Percentiles rank a stretch among this genome's conserved stretches.
phyloP scores from a whole-genome alignment of 2,113 vertebrate species.

The Ascaphus truei region DNA sequence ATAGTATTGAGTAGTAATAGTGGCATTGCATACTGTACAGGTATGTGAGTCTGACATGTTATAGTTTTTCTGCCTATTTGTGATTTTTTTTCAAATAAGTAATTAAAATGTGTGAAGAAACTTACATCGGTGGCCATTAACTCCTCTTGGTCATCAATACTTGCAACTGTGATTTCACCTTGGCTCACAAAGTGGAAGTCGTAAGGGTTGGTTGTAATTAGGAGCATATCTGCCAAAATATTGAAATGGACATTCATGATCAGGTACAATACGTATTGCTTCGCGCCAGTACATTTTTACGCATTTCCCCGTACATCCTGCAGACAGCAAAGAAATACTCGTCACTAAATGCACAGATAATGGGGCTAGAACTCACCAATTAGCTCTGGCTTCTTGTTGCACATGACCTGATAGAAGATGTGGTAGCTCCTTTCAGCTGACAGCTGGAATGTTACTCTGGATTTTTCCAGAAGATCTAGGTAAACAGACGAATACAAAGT shows the following conservation, averaged over 20 bases:
- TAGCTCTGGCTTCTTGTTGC: constrained; percentile 46
- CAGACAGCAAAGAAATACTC: no score
- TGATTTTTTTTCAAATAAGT: no score
- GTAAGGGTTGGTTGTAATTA: constrained; percentile 42
- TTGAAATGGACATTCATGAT: background rate
- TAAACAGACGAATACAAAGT: background rate
- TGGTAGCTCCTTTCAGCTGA: constrained; percentile 37
- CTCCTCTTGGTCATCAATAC: constrained; percentile 39
- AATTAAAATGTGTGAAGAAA: background rate
- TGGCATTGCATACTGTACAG: no score
- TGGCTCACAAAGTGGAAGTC: constrained; percentile 32
- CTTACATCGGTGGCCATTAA: constrained; percentile 39
- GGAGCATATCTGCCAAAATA: constrained; percentile 39
- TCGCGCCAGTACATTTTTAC: no score
- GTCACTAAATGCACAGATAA: no score
- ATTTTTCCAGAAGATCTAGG: constrained; percentile 49
- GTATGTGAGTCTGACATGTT: no score
- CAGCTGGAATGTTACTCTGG: constrained; percentile 45
- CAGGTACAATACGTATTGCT: background rate
- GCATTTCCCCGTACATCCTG: no score
- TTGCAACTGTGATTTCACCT: constrained; percentile 40
- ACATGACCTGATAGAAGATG: constrained; percentile 51
- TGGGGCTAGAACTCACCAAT: constrained; percentile 26
- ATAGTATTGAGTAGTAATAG: no score
- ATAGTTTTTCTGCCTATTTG: no score